Conservation (phyloP, 53 echinoderm and acorn worm species). For the Holothuria leucospilota region DNA sequence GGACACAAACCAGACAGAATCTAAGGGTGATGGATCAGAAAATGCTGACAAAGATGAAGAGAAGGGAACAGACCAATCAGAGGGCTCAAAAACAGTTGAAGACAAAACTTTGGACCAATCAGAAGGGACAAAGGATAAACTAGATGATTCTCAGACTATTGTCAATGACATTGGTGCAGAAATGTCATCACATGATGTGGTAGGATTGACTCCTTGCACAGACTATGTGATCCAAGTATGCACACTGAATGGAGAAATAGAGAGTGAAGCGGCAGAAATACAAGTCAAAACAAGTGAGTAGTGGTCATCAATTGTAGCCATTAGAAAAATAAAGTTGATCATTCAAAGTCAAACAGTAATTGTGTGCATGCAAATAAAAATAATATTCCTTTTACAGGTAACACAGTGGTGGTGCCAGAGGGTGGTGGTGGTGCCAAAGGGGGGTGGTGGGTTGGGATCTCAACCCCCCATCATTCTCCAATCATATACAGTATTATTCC, state of each 20-base stretch:
- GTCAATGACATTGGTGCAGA: conserved; percentile 30
- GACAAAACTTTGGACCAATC: conserved; percentile 3
- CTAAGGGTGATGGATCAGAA: conserved; percentile 4
- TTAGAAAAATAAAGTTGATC: no score
- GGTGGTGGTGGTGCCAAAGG: no score
- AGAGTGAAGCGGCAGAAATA: conserved; percentile 21
- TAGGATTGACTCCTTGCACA: conserved; percentile 4
- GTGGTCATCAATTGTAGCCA: no score
- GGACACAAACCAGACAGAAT: neutral
- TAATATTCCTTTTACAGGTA: no score
- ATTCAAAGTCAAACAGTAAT: no score
- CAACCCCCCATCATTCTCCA: no score
- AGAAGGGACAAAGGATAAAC: conserved; percentile 7
- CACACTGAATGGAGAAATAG: conserved; percentile 16
- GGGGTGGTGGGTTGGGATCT: no score
- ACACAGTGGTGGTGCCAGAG: no score
- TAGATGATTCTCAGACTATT: conserved; percentile 4
- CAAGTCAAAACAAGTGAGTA: conserved; percentile 75
- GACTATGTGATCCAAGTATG: conserved; percentile 27
- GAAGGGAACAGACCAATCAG: neutral
- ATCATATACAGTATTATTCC: no score
- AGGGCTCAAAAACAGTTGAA: neutral
- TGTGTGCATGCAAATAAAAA: no score
- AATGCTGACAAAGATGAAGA: neutral
- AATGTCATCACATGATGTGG: conserved; percentile 14